phyloP scores from a whole-genome alignment of 2,113 vertebrate species.

The Cynocephalus volans region DNA sequence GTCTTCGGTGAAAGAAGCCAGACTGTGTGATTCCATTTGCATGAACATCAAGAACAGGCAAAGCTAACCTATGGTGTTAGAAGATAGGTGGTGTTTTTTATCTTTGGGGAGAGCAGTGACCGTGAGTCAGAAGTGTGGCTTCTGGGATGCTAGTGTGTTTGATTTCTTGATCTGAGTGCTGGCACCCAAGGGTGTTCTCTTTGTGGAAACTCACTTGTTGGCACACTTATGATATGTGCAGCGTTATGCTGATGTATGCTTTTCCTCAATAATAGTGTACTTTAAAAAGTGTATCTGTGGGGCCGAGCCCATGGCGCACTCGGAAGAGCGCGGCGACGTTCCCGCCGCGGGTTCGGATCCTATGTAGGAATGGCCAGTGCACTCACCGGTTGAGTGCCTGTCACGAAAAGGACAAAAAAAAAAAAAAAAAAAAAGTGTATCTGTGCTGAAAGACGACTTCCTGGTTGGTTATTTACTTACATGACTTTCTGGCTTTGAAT shows the following conservation, averaged over 20 bases:
- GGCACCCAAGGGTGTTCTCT: not conserved
- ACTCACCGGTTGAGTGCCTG: no score
- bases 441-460: not conserved
- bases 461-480: not conserved
- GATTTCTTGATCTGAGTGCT: not conserved
- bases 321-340: no score
- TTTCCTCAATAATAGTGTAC: not conserved
- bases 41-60: not conserved
- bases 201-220: not conserved
- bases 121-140: not conserved
- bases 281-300: not conserved
- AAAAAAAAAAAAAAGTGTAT: not conserved
- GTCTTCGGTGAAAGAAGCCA: not conserved
- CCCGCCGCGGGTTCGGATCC: no score
- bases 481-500: not conserved
- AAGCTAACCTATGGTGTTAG: not conserved
- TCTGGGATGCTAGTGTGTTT: not conserved
- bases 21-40: not conserved
- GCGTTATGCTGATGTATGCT: not conserved
- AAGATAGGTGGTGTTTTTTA: not conserved
- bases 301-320: no score
- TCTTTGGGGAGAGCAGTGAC: not conserved
- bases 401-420: no score
- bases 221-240: fast-evolving
- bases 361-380: no score